Percentiles rank a stretch among this genome's conserved stretches.
Conservation (phyloP, 2,888 invertebrate genomes). For the Plutella xylostella region DNA sequence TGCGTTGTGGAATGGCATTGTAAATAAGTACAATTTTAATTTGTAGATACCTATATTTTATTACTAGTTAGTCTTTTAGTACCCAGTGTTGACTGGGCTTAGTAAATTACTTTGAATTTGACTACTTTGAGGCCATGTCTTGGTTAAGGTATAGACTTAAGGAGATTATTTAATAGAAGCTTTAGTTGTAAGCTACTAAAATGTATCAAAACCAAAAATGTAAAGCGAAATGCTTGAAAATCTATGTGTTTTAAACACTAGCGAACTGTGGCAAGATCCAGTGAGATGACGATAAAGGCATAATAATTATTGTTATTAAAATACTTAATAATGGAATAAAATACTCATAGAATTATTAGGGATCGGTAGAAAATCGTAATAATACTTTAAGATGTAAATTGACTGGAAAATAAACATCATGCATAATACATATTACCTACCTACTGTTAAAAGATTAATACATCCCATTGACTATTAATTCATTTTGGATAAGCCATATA, state of each 20-base stretch:
- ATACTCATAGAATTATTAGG: conserved; percentile 56
- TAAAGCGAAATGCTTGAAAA: conserved; percentile 67
- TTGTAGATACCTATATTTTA: conserved; percentile 4
- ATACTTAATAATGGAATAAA: conserved; percentile 20
- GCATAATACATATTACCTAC: no score
- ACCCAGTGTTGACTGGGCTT: no score
- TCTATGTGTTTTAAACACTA: conserved; percentile 64
- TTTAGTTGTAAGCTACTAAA: conserved; percentile 44
- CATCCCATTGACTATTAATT: no score
- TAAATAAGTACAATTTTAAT: conserved; percentile 5
- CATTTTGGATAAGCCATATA: no score
- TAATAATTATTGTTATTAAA: conserved; percentile 29
- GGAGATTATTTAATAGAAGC: conserved; percentile 25
- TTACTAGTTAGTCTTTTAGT: conserved; percentile 18
- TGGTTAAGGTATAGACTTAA: conserved; percentile 6
- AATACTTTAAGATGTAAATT: no score
- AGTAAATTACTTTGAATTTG: conserved; percentile 31
- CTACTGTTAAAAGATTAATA: no score
- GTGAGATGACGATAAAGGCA: conserved; percentile 45
- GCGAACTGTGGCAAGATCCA: conserved; percentile 33
- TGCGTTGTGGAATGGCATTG: no score
- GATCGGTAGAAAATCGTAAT: conserved; percentile 26
- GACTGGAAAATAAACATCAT: neutral
- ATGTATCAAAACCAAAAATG: conserved; percentile 67
- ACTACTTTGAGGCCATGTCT: conserved; percentile 58